phyloP scores from a whole-genome alignment of 2,113 vertebrate genomes.

The Cynoglossus semilaevis region DNA sequence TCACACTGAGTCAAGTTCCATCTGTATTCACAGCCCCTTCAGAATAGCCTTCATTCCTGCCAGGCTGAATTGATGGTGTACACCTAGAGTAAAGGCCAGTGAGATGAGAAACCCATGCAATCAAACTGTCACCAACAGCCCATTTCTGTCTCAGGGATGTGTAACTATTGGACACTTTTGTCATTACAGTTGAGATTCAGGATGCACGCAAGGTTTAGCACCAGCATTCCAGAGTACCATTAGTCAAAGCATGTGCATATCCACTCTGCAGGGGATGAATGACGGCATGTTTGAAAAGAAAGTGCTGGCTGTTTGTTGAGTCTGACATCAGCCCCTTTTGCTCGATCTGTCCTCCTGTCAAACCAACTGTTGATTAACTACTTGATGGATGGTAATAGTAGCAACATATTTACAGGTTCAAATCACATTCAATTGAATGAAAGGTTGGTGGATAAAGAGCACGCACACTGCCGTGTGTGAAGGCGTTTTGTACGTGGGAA shows the following conservation, averaged over 20 bases:
- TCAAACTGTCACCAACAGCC: conserved; percentile 52
- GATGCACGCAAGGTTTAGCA: conserved; percentile 10
- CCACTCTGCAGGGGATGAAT: conserved; percentile 1
- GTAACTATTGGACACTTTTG: conserved; percentile 12
- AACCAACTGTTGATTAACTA: conserved; percentile 16
- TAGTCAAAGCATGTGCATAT: conserved; percentile 21
- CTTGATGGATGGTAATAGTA: conserved; percentile 4
- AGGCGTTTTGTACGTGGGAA: too few species aligned
- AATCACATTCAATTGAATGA: background rate
- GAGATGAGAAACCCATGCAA: conserved; percentile 39
- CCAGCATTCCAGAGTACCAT: too few species aligned
- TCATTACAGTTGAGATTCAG: conserved; percentile 36
- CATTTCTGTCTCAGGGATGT: conserved; percentile 26
- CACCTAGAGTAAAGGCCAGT: conserved; percentile 30
- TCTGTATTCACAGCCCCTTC: conserved; percentile 41
- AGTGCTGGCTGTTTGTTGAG: background rate
- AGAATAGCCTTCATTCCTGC: conserved; percentile 35
- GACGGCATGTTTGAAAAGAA: conserved; percentile 5
- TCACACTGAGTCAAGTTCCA: conserved; percentile 40
- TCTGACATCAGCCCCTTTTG: conserved; percentile 1
- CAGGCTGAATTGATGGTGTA: conserved; percentile 51
- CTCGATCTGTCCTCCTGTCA: background rate
- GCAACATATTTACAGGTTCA: background rate
- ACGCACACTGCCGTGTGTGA: background rate
- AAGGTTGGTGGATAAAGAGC: conserved; percentile 2